These are phyloP conservation scores for Peromyscus attwateri DNA, from an alignment of 2,797 vertebrate species.

Conservation along the genomic window DNA sequence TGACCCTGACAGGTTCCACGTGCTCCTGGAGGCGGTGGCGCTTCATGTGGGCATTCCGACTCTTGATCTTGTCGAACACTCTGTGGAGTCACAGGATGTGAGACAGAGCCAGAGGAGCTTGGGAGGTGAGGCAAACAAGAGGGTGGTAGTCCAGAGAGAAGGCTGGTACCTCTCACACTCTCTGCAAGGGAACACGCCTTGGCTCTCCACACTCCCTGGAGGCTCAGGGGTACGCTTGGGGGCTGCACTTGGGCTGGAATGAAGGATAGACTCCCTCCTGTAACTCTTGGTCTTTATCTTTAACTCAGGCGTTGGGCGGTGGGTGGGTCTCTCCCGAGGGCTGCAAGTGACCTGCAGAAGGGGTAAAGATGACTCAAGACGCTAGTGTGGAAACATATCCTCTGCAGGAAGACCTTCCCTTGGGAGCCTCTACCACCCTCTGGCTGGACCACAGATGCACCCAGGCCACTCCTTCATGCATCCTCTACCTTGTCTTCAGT, in stretches of 20 bases:
- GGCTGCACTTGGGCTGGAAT: constrained; percentile 46
- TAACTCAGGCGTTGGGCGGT: constrained; percentile 77
- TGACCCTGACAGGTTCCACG: constrained; percentile 80
- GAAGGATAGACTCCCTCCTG: constrained; percentile 61
- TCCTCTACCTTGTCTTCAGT: constrained; percentile 82
- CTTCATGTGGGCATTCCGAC: constrained; percentile 89
- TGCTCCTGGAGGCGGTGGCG: constrained; percentile 87
- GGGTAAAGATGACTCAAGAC: neutral
- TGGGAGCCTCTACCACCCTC: neutral
- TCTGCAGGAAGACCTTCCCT: neutral
- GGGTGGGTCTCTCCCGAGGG: constrained; percentile 77
- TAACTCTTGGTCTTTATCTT: constrained; percentile 82
- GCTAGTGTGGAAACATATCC: too few relatives aligned
- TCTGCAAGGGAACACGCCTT: constrained; percentile 82
- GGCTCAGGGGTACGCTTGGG: constrained; percentile 25
- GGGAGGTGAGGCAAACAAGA: neutral
- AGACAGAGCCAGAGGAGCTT: neutral
- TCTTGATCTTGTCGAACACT: constrained; percentile 89
- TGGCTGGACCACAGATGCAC: neutral
- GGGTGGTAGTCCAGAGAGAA: rapidly evolving
- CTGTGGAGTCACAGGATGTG: constrained; percentile 63
- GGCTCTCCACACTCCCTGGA: neutral
- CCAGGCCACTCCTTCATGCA: neutral
- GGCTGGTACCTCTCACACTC: constrained; percentile 86
- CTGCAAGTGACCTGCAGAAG: constrained; percentile 76